Evolutionary conservation across 1,140 invertebrate species (phyloP), one percentile per base, ranked within the genome.

Genomic region (Anagrus nilaparvatae): DNA sequence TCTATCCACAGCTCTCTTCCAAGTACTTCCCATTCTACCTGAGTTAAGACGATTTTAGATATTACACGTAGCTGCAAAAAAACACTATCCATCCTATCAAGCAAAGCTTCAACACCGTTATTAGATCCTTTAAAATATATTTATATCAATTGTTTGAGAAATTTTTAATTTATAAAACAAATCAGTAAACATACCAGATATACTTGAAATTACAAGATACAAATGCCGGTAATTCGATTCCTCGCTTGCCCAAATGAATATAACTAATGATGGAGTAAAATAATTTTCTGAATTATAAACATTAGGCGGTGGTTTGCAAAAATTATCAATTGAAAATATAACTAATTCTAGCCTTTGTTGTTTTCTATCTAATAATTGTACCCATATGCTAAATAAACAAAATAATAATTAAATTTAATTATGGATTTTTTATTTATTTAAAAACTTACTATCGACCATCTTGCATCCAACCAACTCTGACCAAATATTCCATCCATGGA

Each of bases 221-320:
- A 97, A 70, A 66, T 97, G 94, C 31, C 90, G 70, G 57, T 77
- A 93, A n/a, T 92, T 90, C 1, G 82, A 82, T 59, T 91, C 85
- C 65, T 97, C 92, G 32, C 84, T 91, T 0, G 86, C 86, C 89
- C 89, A 96, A 29, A 97, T 76, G 62, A 94, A 95, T 46, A 77
- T 76, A 0, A 71, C 62, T 56, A 73, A 65, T 5, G 71, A 69
- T 17, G 67, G 60, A 13, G 66, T 61, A 35, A 71, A 72, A 36
- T 69, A 67, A 49, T 74, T 56, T 63, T 72, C 19, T 43, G 71
- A 46, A 41, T 69, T 73, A 31, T 70, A 70, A 38, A 74, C 66
- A 36, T 73, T 72, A 4, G 67, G 69, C 37, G 72, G 73, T 18
- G 78, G 76, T 47, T 82, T 75, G 21, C 74, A 77, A 60, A 87